These are phyloP conservation scores for Peromyscus attwateri DNA, from an alignment of 2,797 vertebrate species.

Conservation along the genomic window DNA sequence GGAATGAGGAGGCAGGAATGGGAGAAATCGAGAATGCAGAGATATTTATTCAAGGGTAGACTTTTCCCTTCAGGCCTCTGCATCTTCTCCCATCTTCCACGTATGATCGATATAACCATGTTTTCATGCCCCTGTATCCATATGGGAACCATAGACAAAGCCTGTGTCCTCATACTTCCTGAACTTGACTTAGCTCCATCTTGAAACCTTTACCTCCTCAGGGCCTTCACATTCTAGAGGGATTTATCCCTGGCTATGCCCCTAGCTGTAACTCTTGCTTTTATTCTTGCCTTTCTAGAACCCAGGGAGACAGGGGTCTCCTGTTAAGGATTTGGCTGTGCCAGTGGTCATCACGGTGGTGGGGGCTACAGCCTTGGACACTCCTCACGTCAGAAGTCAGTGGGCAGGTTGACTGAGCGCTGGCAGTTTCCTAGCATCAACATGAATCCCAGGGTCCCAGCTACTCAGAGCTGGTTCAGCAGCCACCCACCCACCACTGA, in stretches of 20 bases:
- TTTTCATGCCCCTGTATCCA: background rate
- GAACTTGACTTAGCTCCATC: background rate
- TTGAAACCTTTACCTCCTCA: conserved; percentile 4
- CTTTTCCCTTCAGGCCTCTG: conserved; percentile 27
- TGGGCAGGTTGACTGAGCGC: conserved; percentile 1
- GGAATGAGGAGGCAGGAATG: background rate
- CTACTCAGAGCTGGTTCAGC: conserved; percentile 79
- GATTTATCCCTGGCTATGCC: background rate
- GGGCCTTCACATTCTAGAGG: background rate
- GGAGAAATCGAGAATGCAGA: background rate
- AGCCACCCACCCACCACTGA: conserved; percentile 68
- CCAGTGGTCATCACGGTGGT: background rate
- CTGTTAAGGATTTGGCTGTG: conserved; percentile 22
- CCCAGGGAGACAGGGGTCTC: background rate
- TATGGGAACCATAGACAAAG: background rate
- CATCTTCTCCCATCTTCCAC: background rate
- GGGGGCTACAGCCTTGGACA: background rate
- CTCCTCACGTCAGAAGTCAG: conserved; percentile 44
- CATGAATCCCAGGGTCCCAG: conserved; percentile 86
- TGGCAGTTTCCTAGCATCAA: conserved; percentile 42
- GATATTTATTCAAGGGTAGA: background rate
- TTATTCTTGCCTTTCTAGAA: conserved; percentile 67
- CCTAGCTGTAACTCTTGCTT: conserved; percentile 4
- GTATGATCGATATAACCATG: background rate
- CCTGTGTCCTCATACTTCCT: background rate